Percentiles rank a stretch among this genome's conserved stretches.
phyloP scores from a whole-genome alignment of 1,140 invertebrate genomes.

The Lordiphosa mommai region DNA sequence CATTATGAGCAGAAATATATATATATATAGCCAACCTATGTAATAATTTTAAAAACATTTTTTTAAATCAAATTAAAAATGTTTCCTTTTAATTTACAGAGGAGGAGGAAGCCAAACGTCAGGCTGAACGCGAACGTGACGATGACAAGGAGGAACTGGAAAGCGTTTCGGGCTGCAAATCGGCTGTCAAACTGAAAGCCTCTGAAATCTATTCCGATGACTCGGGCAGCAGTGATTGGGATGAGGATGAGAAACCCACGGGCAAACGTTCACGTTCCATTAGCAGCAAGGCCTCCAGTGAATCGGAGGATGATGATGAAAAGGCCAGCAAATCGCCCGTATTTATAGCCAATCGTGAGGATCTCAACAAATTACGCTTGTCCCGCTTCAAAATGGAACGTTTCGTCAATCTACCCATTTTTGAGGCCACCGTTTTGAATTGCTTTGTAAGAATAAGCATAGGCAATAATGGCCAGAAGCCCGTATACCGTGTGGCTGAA shows the following conservation, averaged over 20 bases:
- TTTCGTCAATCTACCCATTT: constrained; percentile 98
- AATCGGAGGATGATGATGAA: constrained; percentile 79
- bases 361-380: constrained; percentile 92
- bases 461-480: constrained; percentile 88
- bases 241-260: constrained; percentile 80
- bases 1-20: too few species aligned
- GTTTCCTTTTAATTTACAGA: constrained; percentile 55
- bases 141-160: constrained; percentile 86
- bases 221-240: constrained; percentile 87
- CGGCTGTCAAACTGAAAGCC: constrained; percentile 88
- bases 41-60: too few species aligned
- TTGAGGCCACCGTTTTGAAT: constrained; percentile 92
- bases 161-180: constrained; percentile 74
- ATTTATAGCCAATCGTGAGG: constrained; percentile 88
- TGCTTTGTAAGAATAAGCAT: constrained; percentile 98
- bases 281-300: constrained; percentile 81
- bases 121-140: constrained; percentile 81
- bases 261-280: constrained; percentile 78
- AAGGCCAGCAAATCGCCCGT: constrained; percentile 82
- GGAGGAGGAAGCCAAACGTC: constrained; percentile 80
- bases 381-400: constrained; percentile 96
- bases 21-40: too few species aligned
- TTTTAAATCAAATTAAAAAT: not conserved
- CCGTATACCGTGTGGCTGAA: constrained; percentile 97
- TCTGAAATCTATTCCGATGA: constrained; percentile 98